A percentile compares a stretch with the other conserved stretches of the same genome.
Conservation (phyloP, 2,888 invertebrate species). For the Brassicogethes aeneus region DNA sequence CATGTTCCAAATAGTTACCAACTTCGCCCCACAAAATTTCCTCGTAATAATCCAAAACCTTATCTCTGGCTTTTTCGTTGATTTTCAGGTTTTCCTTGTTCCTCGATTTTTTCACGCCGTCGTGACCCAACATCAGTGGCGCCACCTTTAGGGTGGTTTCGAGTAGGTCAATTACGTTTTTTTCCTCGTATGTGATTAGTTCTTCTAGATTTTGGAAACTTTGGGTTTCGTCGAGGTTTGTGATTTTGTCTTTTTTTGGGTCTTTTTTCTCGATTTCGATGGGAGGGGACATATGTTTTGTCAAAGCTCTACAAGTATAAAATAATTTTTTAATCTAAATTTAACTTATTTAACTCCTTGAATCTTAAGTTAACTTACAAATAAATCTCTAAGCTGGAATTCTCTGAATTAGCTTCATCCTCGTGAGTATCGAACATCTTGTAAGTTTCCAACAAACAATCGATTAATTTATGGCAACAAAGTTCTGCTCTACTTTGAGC, state of each 20-base stretch:
- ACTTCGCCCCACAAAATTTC: slow-evolving; percentile 74
- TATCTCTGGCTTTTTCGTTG: slow-evolving; percentile 50
- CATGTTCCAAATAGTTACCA: slow-evolving; percentile 70
- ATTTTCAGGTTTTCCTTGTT: slow-evolving; percentile 38
- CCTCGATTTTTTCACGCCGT: slow-evolving; percentile 51
- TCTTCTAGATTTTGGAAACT: slow-evolving; percentile 44
- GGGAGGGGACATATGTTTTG: slow-evolving; percentile 61
- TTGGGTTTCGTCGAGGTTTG: slow-evolving; percentile 35
- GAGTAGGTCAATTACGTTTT: slow-evolving; percentile 54
- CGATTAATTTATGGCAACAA: slow-evolving; percentile 62
- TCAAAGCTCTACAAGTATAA: slow-evolving; percentile 48
- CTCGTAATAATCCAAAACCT: slow-evolving; percentile 61
- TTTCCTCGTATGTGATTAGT: slow-evolving; percentile 58
- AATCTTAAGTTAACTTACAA: no score
- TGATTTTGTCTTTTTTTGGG: slow-evolving; percentile 11
- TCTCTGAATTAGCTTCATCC: slow-evolving; percentile 41
- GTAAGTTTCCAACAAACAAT: slow-evolving; percentile 58
- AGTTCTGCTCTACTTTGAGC: slow-evolving; percentile 60
- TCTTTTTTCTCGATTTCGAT: slow-evolving; percentile 21
- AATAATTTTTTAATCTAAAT: slow-evolving; percentile 3
- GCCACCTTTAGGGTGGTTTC: slow-evolving; percentile 50
- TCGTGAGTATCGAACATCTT: slow-evolving; percentile 48
- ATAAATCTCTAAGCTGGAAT: slow-evolving; percentile 62
- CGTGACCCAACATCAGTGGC: slow-evolving; percentile 51
- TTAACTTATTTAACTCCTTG: no score